Evolutionary conservation across 2,797 vertebrate genomes (phyloP).

Genomic region (Fistularia tabacaria): DNA sequence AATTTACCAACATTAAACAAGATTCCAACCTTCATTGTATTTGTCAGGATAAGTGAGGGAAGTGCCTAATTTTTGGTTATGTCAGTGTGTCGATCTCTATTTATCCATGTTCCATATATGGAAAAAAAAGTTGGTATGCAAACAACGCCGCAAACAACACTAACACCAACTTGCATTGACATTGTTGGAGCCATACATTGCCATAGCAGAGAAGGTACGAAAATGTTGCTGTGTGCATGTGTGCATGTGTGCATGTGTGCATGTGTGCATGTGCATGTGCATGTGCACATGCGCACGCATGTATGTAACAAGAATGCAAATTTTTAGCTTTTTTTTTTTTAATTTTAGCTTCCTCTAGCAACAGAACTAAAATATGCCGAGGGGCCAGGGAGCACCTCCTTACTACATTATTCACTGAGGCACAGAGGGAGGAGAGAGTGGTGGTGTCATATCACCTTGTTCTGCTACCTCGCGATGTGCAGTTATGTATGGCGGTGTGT

Average conservation of each 20-base stretch:
- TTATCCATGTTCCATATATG: no score
- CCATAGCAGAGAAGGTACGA: no score
- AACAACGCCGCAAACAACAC: no score
- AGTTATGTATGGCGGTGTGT: neutral
- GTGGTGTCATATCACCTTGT: constrained; percentile 3
- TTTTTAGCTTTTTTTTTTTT: neutral
- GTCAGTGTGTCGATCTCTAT: no score
- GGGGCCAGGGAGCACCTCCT: neutral
- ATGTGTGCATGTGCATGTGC: constrained; percentile 21
- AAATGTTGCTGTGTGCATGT: constrained; percentile 27
- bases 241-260: constrained; percentile 20
- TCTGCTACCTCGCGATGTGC: no score
- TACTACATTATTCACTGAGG: neutral
- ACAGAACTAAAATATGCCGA: neutral
- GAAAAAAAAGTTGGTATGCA: no score
- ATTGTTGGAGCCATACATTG: no score
- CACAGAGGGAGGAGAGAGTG: neutral
- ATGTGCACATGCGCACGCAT: constrained; percentile 23
- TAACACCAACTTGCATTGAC: no score
- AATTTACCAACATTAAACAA: no score
- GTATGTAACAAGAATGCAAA: constrained; percentile 1
- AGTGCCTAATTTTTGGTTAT: no score
- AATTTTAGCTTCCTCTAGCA: neutral
- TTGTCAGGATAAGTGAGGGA: no score
- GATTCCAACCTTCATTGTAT: no score